Base-by-base conservation (phyloP, 1,140 invertebrate species). In the Drosophila equinoxialis region DNA sequence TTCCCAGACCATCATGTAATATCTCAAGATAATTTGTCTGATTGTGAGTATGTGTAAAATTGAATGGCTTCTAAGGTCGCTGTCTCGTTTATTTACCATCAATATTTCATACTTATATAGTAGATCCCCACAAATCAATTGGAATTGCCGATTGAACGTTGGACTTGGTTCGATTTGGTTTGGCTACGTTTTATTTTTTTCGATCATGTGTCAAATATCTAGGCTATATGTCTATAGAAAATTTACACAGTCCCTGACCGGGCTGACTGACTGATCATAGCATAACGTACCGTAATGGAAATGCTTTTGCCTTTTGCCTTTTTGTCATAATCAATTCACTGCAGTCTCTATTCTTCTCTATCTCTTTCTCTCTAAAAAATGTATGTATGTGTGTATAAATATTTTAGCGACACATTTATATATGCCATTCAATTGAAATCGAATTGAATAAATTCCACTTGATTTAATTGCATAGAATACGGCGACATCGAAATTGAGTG, bases 381-480 rank as follows among this genome's bases (percentile, higher is more conserved):
- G 63, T 62, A 42, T 14, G 13, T n/a, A 45, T 69, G 79, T 79
- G 51, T 62, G 65, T 77, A 89, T 77, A 89, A 77, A 80, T 77
- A 80, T 72, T 68, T 23, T 39, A 67, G 64, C 57, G 73, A 51
- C 37, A 45, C 71, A 74, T 72, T 77, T 67, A 80, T 69, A 77
- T 67, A 84, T 89, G 74, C 84, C 57, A 51, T 84, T 87, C 85
- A 87, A 87, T 87, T 89, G 84, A 80, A 87, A 87, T 89, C 71
- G 71, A 87, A 89, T 87, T 71, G 80, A 89, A 87, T 89, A 84
- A 89, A 89, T 87, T 87, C 77, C 71, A 79, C 77, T 84, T 89
- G 84, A 87, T 89, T 87, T 89, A 84, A 90, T 87, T 87, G 84
- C 77, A 84, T 68, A 78, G 71, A 62, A 17, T 17, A 7, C 45